Percentiles rank a stretch among this genome's conserved stretches.
Conservation (phyloP, 2,797 vertebrate species). For the Miichthys miiuy region DNA sequence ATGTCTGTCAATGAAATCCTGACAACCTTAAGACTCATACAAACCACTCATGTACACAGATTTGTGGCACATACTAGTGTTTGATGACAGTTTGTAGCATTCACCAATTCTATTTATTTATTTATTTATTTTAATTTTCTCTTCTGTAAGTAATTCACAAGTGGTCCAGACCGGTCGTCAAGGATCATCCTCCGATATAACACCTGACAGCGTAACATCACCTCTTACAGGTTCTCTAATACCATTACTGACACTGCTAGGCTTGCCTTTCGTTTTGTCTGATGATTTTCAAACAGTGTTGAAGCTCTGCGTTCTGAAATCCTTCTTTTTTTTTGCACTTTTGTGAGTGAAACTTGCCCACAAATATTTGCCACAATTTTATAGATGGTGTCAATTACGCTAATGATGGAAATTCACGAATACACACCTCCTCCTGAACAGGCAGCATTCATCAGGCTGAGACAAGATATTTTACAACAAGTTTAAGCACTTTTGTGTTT, state of each 20-base stretch:
- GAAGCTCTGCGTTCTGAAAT: not conserved
- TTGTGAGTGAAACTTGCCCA: not conserved
- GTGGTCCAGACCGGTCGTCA: too few relatives aligned
- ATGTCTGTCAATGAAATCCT: not conserved
- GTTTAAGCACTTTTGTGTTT: not conserved
- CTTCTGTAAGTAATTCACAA: not conserved
- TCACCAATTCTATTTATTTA: too few relatives aligned
- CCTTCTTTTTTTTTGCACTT: not conserved
- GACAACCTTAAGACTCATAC: not conserved
- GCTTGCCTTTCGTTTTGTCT: not conserved
- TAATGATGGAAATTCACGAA: not conserved
- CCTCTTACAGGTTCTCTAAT: not conserved
- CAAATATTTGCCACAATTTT: not conserved
- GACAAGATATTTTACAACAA: not conserved
- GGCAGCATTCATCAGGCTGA: not conserved
- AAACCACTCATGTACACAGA: not conserved
- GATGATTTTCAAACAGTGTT: not conserved
- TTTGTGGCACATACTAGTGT: not conserved
- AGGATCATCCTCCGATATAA: not conserved
- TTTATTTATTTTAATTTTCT: not conserved
- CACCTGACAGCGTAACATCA: constrained; percentile 1
- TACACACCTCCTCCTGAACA: not conserved
- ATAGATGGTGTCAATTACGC: too few relatives aligned
- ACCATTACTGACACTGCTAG: not conserved
- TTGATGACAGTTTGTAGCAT: too few relatives aligned